phyloP scores from a whole-genome alignment of 2,113 vertebrate species.

The Engraulis encrasicolus region DNA sequence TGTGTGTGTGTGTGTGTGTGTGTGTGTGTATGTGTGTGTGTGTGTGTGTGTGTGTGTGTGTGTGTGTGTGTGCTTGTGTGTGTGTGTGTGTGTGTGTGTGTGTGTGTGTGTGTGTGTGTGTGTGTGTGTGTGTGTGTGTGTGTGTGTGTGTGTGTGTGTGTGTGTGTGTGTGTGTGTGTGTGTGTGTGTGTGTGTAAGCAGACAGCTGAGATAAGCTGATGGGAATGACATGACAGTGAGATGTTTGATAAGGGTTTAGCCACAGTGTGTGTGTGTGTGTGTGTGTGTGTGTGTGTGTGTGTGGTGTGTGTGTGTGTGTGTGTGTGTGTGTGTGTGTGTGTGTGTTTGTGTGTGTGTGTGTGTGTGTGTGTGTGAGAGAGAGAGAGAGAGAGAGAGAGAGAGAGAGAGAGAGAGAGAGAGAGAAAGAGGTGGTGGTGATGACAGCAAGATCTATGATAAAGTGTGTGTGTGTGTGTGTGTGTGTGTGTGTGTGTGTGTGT shows the following conservation, averaged over 20 bases:
- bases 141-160: not conserved
- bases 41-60: too few relatives aligned
- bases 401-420: too few relatives aligned
- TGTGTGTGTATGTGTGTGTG: too few relatives aligned
- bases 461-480: too few relatives aligned
- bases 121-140: not conserved
- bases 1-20: not conserved
- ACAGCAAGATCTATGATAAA: too few relatives aligned
- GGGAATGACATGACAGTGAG: not conserved
- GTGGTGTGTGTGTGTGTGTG: too few relatives aligned
- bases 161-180: not conserved
- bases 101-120: not conserved
- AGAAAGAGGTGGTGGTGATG: too few relatives aligned
- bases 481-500: too few relatives aligned
- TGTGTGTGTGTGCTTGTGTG: too few relatives aligned
- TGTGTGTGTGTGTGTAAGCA: not conserved
- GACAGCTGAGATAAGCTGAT: not conserved
- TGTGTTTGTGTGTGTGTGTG: constrained; percentile 7
- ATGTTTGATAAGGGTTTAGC: not conserved
- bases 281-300: not conserved
- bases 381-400: too few relatives aligned
- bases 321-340: not conserved
- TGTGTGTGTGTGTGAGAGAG: too few relatives aligned
- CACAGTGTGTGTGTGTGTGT: not conserved
- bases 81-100: too few relatives aligned